Evolutionary conservation across 2,888 invertebrate genomes (phyloP), one percentile per base, ranked within the genome.

Genomic region (Thysanoteuthis rhombus): DNA sequence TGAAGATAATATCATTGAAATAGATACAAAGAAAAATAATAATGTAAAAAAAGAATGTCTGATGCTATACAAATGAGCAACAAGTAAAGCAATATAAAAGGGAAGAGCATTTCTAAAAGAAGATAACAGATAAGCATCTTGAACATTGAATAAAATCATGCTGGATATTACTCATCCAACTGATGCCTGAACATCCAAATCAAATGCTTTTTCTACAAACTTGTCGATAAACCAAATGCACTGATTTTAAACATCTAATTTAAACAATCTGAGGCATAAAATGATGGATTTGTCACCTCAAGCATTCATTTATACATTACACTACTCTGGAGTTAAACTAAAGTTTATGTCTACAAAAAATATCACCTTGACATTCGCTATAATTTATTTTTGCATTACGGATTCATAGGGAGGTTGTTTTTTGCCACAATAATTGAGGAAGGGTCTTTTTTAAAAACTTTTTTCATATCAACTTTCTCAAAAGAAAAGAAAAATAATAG

Each of bases 121-220:
- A 75, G n/a, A 75, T 75, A 75, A 75, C 75, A 75, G 75, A 75
- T 75, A 75, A 75, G 75, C 75, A 75, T 75, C 75, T 75, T 75
- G 75, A 75, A 75, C n/a, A 75, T 75, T 75, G 75, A 75, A 75
- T 75, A 75, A 75, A 75, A 75, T 36, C 75, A 75, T 75, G 75
- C 75, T 75, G 75, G 75, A 75, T 75, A 75, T 75, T 75, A 75
- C 36, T 75, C 75, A 75, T 75, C n/a, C 75, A 75, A 75, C 75
- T 75, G 75, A 75, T 75, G 75, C 25, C n/a, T 10, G 75, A 75
- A 75, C 75, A 75, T 75, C n/a, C n/a, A 75, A 75, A 36, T 75
- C 75, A 75, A 75, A 75, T 75, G 75, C 75, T 75, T 75, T 75
- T 75, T 75, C 75, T 75, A 75, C 75, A 75, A 75, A 75, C 36